Evolutionary conservation across 2,113 vertebrate species (phyloP), one percentile per base, ranked within the genome.

Genomic region (Oriolus oriolus): DNA sequence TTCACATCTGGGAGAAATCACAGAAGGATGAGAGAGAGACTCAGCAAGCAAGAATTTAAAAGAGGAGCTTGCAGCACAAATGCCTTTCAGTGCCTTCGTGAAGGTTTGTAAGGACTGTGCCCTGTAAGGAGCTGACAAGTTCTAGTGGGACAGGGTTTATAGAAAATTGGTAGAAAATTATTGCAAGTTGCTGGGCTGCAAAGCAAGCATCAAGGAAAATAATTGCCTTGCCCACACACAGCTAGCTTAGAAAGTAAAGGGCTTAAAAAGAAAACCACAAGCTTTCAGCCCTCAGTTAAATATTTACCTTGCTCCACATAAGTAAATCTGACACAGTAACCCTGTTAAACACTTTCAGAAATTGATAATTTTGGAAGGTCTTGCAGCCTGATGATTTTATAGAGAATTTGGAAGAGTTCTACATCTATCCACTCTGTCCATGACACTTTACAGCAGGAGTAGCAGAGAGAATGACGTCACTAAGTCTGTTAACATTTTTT

Each of bases 331-430:
- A n/a, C 31, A 59, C 3, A 39, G 17, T 57, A 76, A 63, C 21
- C 6, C 11, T 52, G 14, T n/a, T 33, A 47, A 71, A 54, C 6
- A 37, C 7, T n/a, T 85, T 82, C 31, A 44, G 47, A 63, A 82
- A 79, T 24, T 28, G 10, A 27, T 41, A 78, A 74, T 3, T 60
- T 82, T 45, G 14, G 0, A 0, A 56, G 4, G 21, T 70, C 28
- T 70, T 64, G 35, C 13, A 87, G 31, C 4, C 66, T 11, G 4
- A 27, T 30, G 59, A 56, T 74, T 84, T 79, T 75, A 42, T 10
- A 68, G 47, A 61, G 42, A 52, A 7, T 13, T 11, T 71, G 20
- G 37, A 85, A 78, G 13, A 42, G 22, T 54, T 63, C 47, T 59
- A 19, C 7, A n/a, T 21, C 53, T 60, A 63, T 76, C 15, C 35